Evolutionary conservation across 2,113 vertebrate genomes (phyloP).

Genomic region (Cervus canadensis): DNA sequence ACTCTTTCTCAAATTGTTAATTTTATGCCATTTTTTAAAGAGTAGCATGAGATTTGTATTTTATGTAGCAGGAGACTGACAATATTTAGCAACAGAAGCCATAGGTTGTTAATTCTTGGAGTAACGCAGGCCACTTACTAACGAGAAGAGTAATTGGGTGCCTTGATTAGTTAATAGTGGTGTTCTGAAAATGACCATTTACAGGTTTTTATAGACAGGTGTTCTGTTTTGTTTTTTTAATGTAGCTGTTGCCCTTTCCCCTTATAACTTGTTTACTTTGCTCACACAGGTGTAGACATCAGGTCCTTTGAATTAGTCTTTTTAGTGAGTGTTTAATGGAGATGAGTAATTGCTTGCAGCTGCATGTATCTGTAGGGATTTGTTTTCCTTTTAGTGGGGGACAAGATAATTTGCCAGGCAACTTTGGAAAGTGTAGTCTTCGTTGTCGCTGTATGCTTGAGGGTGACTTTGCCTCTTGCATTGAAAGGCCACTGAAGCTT

Average conservation of each 20-base stretch:
- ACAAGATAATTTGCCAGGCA: constrained; percentile 50
- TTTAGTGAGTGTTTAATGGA: constrained; percentile 46
- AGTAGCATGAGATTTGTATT: background rate
- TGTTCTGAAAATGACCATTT: background rate
- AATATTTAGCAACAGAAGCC: background rate
- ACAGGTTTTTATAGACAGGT: background rate
- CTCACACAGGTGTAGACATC: constrained; percentile 43
- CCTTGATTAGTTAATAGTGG: constrained; percentile 15
- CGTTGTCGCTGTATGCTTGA: background rate
- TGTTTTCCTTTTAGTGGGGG: constrained; percentile 12
- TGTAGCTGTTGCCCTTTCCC: background rate
- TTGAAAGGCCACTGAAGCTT: background rate
- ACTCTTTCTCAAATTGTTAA: background rate
- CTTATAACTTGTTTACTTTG: constrained; percentile 21
- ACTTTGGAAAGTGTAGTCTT: constrained; percentile 29
- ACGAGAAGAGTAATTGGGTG: background rate
- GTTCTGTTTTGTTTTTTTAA: background rate
- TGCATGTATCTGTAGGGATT: background rate
- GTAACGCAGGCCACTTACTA: background rate
- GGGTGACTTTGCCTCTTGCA: constrained; percentile 12
- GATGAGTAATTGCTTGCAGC: constrained; percentile 66
- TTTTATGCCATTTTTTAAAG: background rate
- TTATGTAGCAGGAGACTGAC: background rate
- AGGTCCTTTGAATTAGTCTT: constrained; percentile 8
- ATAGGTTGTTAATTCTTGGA: background rate